phyloP scores from a whole-genome alignment of 2,888 invertebrate genomes.

The Apantesis nais region DNA sequence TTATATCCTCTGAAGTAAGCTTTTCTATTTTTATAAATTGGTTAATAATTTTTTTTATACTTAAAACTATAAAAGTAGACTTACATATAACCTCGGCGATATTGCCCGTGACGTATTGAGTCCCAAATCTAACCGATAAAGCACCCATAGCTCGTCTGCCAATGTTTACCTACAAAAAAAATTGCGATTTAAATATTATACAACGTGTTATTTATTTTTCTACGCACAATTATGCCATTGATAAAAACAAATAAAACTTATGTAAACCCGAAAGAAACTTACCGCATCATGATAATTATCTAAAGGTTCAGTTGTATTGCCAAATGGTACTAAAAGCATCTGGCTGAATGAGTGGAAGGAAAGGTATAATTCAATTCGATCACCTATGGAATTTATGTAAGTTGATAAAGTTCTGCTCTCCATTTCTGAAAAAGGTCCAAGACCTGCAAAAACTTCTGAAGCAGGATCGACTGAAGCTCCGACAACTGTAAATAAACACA shows the following conservation, averaged over 20 bases:
- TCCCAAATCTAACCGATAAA: conserved; percentile 71
- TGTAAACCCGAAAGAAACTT: conserved; percentile 24
- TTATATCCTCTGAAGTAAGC: neutral
- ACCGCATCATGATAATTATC: conserved; percentile 65
- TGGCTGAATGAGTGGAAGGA: conserved; percentile 90
- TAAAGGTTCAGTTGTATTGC: conserved; percentile 58
- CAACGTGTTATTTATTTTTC: neutral
- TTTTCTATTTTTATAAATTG: neutral
- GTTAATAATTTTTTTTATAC: neutral
- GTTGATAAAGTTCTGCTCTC: conserved; percentile 73
- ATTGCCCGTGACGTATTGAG: conserved; percentile 77
- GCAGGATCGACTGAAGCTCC: conserved; percentile 74
- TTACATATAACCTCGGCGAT: conserved; percentile 82
- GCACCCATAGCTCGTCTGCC: conserved; percentile 78
- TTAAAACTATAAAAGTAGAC: conserved; percentile 38
- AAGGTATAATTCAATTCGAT: conserved; percentile 74
- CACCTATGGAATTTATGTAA: conserved; percentile 53
- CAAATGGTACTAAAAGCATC: conserved; percentile 87
- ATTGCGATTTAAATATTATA: neutral
- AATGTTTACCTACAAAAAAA: conserved; percentile 56
- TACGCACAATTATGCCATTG: neutral
- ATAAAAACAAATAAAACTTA: neutral
- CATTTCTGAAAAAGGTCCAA: conserved; percentile 83
- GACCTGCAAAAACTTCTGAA: conserved; percentile 80
- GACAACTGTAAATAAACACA: conserved; percentile 53